phyloP scores from a whole-genome alignment of 2,113 vertebrate species.

The Cephalopterus ornatus region DNA sequence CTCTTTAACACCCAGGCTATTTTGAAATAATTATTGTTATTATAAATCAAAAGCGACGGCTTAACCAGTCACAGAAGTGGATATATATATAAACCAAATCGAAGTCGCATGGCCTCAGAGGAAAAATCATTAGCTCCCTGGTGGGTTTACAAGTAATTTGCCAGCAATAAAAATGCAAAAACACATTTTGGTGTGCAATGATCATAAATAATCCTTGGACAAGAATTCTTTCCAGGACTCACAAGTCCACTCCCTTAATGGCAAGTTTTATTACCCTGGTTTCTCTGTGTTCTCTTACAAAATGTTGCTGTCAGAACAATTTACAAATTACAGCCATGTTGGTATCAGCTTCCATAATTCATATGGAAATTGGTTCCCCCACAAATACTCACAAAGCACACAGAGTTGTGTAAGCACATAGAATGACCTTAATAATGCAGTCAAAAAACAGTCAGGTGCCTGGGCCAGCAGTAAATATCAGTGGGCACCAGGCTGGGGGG shows the following conservation, averaged over 20 bases:
- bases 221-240: conserved; percentile 33
- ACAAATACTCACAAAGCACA: neutral
- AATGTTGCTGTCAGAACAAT: conserved; percentile 9
- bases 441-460: neutral
- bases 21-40: neutral
- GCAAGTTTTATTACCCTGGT: conserved; percentile 19
- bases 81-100: neutral
- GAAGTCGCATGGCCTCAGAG: neutral
- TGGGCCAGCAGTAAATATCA: neutral
- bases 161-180: conserved; percentile 62
- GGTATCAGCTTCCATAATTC: neutral
- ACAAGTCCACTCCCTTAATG: conserved; percentile 10
- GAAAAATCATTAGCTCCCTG: conserved; percentile 36
- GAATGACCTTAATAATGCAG: neutral
- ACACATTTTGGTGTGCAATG: conserved; percentile 28
- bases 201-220: conserved; percentile 58
- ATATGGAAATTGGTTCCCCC: neutral
- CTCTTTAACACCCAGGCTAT: neutral
- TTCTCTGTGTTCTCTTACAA: conserved; percentile 21
- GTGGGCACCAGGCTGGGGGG: neutral
- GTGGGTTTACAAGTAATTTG: conserved; percentile 57
- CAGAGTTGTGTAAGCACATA: neutral
- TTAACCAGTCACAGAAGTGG: neutral
- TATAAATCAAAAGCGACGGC: conserved; percentile 31
- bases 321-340: neutral